phyloP scores from a whole-genome alignment of 2,113 vertebrate species.

The Heterotilapia buettikoferi region DNA sequence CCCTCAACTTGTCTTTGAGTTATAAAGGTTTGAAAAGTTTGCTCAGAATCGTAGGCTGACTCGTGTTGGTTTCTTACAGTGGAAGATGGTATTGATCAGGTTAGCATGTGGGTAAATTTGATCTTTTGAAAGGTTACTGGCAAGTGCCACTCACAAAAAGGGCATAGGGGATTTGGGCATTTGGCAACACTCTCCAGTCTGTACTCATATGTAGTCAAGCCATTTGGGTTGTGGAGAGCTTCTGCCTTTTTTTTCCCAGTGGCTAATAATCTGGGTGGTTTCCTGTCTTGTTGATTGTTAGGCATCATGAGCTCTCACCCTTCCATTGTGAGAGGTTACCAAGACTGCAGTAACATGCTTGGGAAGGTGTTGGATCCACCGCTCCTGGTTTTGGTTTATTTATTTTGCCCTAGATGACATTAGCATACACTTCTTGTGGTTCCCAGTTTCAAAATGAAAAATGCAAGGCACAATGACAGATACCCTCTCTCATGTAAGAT shows the following conservation, averaged over 20 bases:
- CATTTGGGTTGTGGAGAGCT: not conserved
- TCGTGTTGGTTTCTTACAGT: not conserved
- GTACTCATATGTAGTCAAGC: not conserved
- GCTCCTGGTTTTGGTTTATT: not conserved
- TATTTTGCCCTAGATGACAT: not conserved
- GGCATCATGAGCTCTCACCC: not conserved
- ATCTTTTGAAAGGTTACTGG: not conserved
- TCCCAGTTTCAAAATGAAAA: not conserved
- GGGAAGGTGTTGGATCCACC: not conserved
- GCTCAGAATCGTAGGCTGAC: not conserved
- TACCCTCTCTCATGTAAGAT: not conserved
- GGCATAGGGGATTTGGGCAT: not conserved
- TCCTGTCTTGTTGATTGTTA: not conserved
- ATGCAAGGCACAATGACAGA: not conserved
- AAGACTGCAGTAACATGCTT: not conserved
- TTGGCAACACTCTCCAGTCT: not conserved
- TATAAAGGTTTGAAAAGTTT: not conserved
- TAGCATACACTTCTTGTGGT: not conserved
- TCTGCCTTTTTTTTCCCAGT: accelerated
- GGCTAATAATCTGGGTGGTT: not conserved
- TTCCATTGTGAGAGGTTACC: not conserved
- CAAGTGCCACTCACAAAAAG: not conserved
- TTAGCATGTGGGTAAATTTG: not conserved
- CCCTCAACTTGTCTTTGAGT: not conserved
- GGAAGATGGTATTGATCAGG: not conserved